phyloP scores from a whole-genome alignment of 1,140 invertebrate species.

The Cepaea nemoralis region DNA sequence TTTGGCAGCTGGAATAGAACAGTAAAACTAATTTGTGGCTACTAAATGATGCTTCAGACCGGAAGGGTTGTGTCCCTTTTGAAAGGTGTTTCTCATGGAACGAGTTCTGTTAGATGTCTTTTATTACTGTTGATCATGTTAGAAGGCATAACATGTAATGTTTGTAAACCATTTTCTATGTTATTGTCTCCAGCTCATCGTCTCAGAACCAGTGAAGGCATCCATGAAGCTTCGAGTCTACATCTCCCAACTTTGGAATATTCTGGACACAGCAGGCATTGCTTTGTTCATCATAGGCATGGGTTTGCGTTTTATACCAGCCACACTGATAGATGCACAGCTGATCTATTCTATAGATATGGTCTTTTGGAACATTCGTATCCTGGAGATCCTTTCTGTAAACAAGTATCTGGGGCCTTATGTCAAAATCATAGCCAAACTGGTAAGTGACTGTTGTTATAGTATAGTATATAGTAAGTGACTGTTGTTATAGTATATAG shows the following conservation, averaged over 20 bases:
- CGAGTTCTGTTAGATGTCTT: too few relatives aligned
- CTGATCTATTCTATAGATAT: constrained; percentile 92
- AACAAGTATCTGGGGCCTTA: constrained; percentile 97
- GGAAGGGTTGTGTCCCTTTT: too few relatives aligned
- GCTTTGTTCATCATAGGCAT: constrained; percentile 79
- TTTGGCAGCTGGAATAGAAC: too few relatives aligned
- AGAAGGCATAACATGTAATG: neutral
- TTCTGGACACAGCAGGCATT: constrained; percentile 68
- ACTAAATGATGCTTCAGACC: too few relatives aligned
- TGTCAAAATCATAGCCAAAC: constrained; percentile 90
- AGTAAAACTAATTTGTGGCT: too few relatives aligned
- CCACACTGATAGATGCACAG: constrained; percentile 79
- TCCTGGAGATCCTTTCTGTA: constrained; percentile 94
- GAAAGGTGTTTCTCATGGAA: too few relatives aligned
- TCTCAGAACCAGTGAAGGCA: constrained; percentile 65
- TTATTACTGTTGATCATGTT: too few relatives aligned
- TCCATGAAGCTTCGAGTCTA: constrained; percentile 67
- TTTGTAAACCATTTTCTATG: neutral
- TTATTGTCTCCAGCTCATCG: constrained; percentile 59
- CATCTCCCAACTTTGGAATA: constrained; percentile 69
- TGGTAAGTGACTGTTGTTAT: constrained; percentile 82
- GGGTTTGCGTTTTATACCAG: constrained; percentile 80
- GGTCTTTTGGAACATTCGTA: constrained; percentile 95
- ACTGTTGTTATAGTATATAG: too few relatives aligned
- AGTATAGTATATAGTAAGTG: neutral